phyloP scores from a whole-genome alignment of 2,888 invertebrate species.

The Drosophila neotestacea region DNA sequence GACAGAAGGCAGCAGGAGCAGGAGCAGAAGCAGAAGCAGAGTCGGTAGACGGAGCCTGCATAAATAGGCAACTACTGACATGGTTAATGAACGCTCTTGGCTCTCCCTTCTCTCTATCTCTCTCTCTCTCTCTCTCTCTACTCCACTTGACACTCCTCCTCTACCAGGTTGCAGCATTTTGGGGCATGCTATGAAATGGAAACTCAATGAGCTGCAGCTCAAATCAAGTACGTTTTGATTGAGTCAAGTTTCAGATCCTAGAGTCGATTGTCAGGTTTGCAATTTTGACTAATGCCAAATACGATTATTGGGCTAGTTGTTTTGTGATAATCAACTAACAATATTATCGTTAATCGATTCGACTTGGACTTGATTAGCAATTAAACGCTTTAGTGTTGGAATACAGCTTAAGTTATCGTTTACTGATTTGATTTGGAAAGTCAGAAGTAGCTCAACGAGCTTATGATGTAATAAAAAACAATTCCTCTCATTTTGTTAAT shows the following conservation, averaged over 20 bases:
- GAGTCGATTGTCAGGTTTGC: not conserved
- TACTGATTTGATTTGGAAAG: not conserved
- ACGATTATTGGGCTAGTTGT: not conserved
- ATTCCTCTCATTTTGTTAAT: too few species aligned
- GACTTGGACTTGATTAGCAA: not conserved
- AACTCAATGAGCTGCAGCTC: slow-evolving; percentile 27
- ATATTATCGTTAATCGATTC: slow-evolving; percentile 6
- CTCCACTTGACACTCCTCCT: not conserved
- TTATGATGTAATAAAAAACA: too few species aligned
- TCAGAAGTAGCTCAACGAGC: not conserved
- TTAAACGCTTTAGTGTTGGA: too few species aligned
- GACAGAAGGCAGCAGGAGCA: not conserved
- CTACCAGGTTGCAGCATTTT: not conserved
- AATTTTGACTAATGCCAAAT: slow-evolving; percentile 4
- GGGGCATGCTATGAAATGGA: slow-evolving; percentile 24
- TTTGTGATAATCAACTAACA: not conserved
- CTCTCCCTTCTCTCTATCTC: not conserved
- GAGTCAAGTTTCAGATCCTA: slow-evolving; percentile 8
- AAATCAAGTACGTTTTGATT: slow-evolving; percentile 50
- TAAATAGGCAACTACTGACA: slow-evolving; percentile 56
- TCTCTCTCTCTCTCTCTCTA: not conserved
- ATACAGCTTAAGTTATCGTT: not conserved
- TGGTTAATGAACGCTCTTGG: slow-evolving; percentile 53
- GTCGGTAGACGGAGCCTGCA: slow-evolving; percentile 33
- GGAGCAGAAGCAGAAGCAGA: not conserved